phyloP scores from a whole-genome alignment of 2,797 vertebrate species.

The Hippoglossus hippoglossus region DNA sequence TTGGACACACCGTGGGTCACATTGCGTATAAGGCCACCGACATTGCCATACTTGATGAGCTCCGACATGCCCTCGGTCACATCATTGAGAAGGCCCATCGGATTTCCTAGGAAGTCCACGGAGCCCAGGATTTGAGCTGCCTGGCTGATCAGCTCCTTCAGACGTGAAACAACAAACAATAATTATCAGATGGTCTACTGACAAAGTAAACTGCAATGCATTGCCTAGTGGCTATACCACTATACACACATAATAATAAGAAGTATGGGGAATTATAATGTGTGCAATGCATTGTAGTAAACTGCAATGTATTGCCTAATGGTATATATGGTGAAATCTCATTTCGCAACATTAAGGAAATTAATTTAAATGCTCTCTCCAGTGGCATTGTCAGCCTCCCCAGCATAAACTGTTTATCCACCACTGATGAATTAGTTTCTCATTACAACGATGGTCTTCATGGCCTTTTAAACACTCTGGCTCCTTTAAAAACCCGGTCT shows the following conservation, averaged over 20 bases:
- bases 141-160: constrained; percentile 95
- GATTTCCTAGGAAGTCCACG: constrained; percentile 98
- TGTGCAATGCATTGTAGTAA: too few relatives aligned
- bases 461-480: too few relatives aligned
- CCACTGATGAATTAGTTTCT: too few relatives aligned
- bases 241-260: too few relatives aligned
- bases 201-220: too few relatives aligned
- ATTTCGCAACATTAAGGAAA: neutral
- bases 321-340: neutral
- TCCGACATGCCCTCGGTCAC: constrained; percentile 94
- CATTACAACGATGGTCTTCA: too few relatives aligned
- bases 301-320: too few relatives aligned
- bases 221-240: too few relatives aligned
- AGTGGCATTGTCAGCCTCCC: too few relatives aligned
- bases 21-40: constrained; percentile 95
- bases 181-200: neutral
- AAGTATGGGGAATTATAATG: too few relatives aligned
- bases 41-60: constrained; percentile 96
- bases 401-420: too few relatives aligned
- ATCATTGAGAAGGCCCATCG: constrained; percentile 95
- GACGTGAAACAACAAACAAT: neutral
- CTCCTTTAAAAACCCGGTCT: too few relatives aligned
- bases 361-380: neutral
- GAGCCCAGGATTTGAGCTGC: constrained; percentile 97
- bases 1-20: constrained; percentile 98